Percentiles rank a stretch among this genome's conserved stretches.
These are phyloP conservation scores for Nudaria mundana DNA, from an alignment of 2,888 invertebrate genomes.

Conservation along the genomic window DNA sequence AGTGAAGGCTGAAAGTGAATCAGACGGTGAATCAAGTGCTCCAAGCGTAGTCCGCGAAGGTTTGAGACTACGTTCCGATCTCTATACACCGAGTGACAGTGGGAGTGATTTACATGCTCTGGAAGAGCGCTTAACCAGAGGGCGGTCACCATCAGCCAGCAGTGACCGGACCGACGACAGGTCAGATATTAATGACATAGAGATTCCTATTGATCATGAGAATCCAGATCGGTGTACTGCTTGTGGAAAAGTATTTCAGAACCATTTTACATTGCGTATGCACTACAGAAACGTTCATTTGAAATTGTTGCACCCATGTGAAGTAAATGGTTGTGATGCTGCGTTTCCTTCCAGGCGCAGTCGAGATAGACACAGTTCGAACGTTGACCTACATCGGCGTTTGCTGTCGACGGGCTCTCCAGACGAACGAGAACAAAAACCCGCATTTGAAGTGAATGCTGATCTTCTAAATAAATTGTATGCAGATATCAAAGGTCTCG, in stretches of 20 bases:
- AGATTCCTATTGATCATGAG: constrained; percentile 93
- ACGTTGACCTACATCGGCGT: constrained; percentile 78
- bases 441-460: constrained; percentile 85
- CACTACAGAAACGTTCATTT: constrained; percentile 96
- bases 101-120: constrained; percentile 75
- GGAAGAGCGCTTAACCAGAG: constrained; percentile 76
- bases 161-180: constrained; percentile 69
- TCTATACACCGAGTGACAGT: constrained; percentile 77
- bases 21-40: constrained; percentile 73
- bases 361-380: constrained; percentile 82
- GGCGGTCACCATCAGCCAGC: constrained; percentile 71
- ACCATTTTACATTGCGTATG: constrained; percentile 93
- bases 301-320: constrained; percentile 94
- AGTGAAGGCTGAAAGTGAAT: constrained; percentile 77
- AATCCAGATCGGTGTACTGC: constrained; percentile 92
- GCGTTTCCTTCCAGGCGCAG: constrained; percentile 92
- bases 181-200: constrained; percentile 78
- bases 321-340: constrained; percentile 94
- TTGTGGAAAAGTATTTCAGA: constrained; percentile 94
- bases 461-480: constrained; percentile 92
- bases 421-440: constrained; percentile 77
- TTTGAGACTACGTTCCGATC: constrained; percentile 66
- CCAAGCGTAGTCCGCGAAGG: constrained; percentile 75
- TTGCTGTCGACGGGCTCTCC: constrained; percentile 67
- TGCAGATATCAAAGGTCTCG: constrained; percentile 85